Conservation (phyloP, 2,113 vertebrate genomes). For the Taxidea taxus region DNA sequence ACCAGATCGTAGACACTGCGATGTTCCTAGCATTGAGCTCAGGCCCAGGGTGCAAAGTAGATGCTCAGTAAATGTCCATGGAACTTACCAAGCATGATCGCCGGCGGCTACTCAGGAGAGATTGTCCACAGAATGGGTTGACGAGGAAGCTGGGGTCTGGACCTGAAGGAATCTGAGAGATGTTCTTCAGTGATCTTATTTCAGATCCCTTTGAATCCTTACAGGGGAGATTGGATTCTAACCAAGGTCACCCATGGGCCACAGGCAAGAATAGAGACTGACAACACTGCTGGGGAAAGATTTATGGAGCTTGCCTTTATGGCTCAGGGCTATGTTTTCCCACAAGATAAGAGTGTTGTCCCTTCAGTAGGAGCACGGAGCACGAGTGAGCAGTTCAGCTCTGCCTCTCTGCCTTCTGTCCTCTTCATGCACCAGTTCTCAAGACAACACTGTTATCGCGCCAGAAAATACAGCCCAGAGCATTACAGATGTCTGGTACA, state of each 20-base stretch:
- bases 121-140: conserved; percentile 66
- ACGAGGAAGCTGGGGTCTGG: conserved; percentile 60
- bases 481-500: conserved; percentile 82
- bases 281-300: conserved; percentile 70
- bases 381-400: conserved; percentile 71
- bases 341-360: conserved; percentile 75
- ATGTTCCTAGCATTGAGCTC: not conserved
- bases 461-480: conserved; percentile 83
- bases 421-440: conserved; percentile 77
- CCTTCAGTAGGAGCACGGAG: conserved; percentile 72
- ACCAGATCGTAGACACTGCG: not conserved
- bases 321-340: conserved; percentile 78
- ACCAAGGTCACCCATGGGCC: conserved; percentile 75
- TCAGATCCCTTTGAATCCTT: conserved; percentile 72
- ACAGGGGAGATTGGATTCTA: conserved; percentile 69
- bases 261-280: conserved; percentile 68
- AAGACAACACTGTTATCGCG: conserved; percentile 79
- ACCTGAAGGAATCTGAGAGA: conserved; percentile 65
- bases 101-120: conserved; percentile 60
- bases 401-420: conserved; percentile 77
- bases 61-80: not conserved
- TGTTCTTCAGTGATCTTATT: conserved; percentile 71
- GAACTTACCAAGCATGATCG: not conserved
- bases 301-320: conserved; percentile 74
- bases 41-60: not conserved